Evolutionary conservation across 2,113 vertebrate species (phyloP).

Genomic region (Zosterops hypoxanthus): DNA sequence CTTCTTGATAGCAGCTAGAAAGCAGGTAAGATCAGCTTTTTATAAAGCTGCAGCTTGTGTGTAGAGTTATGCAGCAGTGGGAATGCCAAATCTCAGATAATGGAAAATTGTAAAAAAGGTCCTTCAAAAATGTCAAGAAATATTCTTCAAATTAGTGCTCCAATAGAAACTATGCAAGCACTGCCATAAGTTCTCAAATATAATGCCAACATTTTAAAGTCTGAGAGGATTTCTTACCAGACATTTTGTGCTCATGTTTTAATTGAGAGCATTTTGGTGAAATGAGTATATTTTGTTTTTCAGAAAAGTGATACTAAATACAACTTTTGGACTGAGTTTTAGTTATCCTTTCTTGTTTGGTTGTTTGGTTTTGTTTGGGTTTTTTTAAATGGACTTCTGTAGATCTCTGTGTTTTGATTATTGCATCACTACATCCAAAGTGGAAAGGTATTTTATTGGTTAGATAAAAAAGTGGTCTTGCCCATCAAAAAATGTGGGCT

Average conservation of each 20-base stretch:
- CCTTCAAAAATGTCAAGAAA: background rate
- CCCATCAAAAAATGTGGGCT: background rate
- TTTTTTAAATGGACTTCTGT: background rate
- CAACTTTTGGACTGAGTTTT: background rate
- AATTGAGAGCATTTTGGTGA: background rate
- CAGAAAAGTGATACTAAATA: background rate
- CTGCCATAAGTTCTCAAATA: background rate
- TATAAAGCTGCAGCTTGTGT: background rate
- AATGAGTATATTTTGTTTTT: background rate
- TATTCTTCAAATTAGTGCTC: background rate
- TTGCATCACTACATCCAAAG: background rate
- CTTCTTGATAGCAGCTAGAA: background rate
- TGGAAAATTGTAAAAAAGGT: background rate
- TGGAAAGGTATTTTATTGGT: background rate
- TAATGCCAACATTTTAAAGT: background rate
- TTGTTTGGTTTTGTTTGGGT: background rate
- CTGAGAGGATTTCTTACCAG: background rate
- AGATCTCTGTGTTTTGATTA: background rate
- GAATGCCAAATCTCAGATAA: background rate
- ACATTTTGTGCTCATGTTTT: background rate
- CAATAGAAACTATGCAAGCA: background rate
- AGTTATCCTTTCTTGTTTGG: background rate
- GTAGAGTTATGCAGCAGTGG: background rate
- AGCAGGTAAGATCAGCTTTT: background rate
- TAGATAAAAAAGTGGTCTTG: background rate